Evolutionary conservation across 2,113 vertebrate genomes (phyloP), one percentile per base, ranked within the genome.

Genomic region (Polypterus bichir): DNA sequence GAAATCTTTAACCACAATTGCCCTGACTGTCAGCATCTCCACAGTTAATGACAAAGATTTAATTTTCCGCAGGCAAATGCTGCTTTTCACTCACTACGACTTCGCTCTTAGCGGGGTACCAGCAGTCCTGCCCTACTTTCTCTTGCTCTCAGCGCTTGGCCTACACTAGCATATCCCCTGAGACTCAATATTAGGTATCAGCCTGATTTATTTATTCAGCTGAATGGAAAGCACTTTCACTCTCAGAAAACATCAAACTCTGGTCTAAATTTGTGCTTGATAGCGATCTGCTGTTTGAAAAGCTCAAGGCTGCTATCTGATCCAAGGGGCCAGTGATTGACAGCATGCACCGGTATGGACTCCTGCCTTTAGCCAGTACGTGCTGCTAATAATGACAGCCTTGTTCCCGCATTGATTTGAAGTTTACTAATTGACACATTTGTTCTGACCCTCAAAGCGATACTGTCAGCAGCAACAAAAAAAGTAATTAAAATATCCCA

Each of bases 401-500:
- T 54, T 49, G 51, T 52, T 27, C 27, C 27, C 2, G 3, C 10
- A 52, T 10, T 57, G 49, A 46, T 52, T 65, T 7, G 60, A 66
- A 69, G 61, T 63, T 62, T 54, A 63, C 64, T 60, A 72, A 77
- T 69, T 74, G 66, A 66, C 61, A 9, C 2, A 54, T 66, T 63
- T 62, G 64, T 65, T 69, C 68, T 52, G 51, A 7, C 10, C 3
- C 51, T 52, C 7, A 70, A 66, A 68, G 59, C 68, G 66, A 77
- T 75, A 70, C 69, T 79, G 65, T 71, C 68, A 64, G 70, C 62
- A 44, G 64, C 64, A 73, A 74, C 74, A 73, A 70, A 27, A 27
- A 79, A 73, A 7, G 64, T 69, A 71, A 80, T 79, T 80, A 75
- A 75, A 76, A 68, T 27, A 27, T 27, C 27, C 27, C 27, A 27